Evolutionary conservation across 2,797 vertebrate species (phyloP).

Genomic region (Chiroxiphia lanceolata): DNA sequence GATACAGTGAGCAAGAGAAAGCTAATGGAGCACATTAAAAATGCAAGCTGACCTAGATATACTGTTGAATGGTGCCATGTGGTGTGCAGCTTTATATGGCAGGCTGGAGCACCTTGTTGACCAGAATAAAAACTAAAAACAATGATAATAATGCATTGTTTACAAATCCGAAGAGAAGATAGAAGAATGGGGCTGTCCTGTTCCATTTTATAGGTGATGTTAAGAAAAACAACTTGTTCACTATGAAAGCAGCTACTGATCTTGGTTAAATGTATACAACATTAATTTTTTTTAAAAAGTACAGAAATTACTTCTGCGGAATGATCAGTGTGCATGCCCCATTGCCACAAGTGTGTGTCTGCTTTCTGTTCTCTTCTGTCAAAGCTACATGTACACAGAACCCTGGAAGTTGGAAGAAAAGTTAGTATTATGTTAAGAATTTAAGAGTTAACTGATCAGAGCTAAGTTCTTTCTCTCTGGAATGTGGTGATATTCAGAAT

Average conservation of each 20-base stretch:
- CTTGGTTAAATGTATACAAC: background rate
- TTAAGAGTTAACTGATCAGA: background rate
- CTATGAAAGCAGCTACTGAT: background rate
- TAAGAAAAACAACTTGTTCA: background rate
- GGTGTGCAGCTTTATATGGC: constrained; percentile 27
- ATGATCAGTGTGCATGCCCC: background rate
- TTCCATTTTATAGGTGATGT: background rate
- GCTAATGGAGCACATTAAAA: constrained; percentile 56
- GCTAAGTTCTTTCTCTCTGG: background rate
- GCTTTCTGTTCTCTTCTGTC: background rate
- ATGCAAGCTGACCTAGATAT: constrained; percentile 60
- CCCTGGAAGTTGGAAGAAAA: background rate
- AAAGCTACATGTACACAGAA: background rate
- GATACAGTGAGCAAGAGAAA: constrained; percentile 2
- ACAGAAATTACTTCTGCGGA: background rate
- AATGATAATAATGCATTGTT: background rate
- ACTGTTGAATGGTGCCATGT: constrained; percentile 36
- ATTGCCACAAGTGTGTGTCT: background rate
- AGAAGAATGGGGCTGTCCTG: background rate
- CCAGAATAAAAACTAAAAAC: background rate
- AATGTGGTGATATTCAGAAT: background rate
- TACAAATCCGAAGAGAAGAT: background rate
- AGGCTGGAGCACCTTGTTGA: background rate
- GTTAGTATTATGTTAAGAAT: background rate
- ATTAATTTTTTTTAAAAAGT: background rate